Base-by-base conservation (phyloP, 2,888 invertebrate genomes). In the Clostera curtula region DNA sequence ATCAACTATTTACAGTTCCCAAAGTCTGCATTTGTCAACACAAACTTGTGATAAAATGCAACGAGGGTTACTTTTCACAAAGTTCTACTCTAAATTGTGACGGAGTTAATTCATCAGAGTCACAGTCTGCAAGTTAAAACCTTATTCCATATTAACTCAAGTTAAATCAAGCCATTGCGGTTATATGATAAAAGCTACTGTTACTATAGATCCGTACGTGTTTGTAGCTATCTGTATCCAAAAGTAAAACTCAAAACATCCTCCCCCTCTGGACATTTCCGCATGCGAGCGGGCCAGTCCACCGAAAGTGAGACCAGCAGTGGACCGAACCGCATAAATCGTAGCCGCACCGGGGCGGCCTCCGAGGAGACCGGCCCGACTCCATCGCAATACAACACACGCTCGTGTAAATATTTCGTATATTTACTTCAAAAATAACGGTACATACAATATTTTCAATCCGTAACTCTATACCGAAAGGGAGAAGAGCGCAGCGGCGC, bases 381-480 rank as follows among this genome's bases (percentile, higher is more conserved):
- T 59, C 55, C 49, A 59, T 67, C 70, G 62, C 64, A 79, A 77
- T 77, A 77, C 75, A 80, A 83, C 80, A 84, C 80, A 79, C 83
- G 68, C 69, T 63, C 28, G 59, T 83, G 83, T 83, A 83, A 83
- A 84, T 83, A 84, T 82, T 76, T 76, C 79, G 82, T 82, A 83
- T 82, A 84, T 84, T 84, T 84, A 83, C 83, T 84, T 84, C 82
- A 82, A 84, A 83, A 84, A 80, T 80, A 84, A 83, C 73, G 67
- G 76, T 84, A 80, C 74, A 82, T 82, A 83, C 83, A 80, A 77
- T 82, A 77, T 77, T 72, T 67, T 74, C 67, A 67, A 75, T 82
- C 73, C 79, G 79, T 79, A 80, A 72, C 72, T 74, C 71, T 80
- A 79, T 77, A n/a, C n/a, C 64, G 56, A 76, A 77, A 67, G 71